These are phyloP conservation scores for Nyctibius bracteatus DNA, from an alignment of 2,113 vertebrate species.

Conservation along the genomic window DNA sequence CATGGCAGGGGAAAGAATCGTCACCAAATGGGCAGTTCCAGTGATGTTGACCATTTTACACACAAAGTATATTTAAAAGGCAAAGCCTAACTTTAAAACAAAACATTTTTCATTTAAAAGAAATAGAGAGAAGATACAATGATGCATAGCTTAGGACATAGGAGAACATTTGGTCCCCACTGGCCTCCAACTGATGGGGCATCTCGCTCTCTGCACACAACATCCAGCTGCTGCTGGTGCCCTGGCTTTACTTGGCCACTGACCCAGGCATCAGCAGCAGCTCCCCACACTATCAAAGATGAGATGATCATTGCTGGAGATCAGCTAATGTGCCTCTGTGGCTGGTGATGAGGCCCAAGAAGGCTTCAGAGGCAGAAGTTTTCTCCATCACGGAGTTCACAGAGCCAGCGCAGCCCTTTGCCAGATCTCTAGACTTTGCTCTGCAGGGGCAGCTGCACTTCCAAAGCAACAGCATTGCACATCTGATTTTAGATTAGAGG, in stretches of 20 bases:
- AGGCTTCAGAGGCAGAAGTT: not conserved
- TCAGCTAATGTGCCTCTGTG: not conserved
- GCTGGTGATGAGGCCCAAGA: not conserved
- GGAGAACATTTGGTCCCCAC: not conserved
- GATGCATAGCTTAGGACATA: not conserved
- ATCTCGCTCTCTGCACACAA: accelerated
- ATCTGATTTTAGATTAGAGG: slow-evolving; percentile 53
- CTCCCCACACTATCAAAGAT: not conserved
- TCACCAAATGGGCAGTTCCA: not conserved
- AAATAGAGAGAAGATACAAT: not conserved
- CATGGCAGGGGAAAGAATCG: not conserved
- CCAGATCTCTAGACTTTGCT: not conserved
- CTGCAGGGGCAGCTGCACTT: not conserved
- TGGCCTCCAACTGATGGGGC: not conserved
- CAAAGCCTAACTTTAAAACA: not conserved
- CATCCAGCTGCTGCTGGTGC: not conserved
- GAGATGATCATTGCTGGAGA: not conserved
- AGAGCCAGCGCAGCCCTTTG: not conserved
- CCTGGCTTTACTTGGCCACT: not conserved
- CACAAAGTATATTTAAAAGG: not conserved
- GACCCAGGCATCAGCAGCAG: not conserved
- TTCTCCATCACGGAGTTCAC: not conserved
- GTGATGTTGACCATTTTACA: not conserved
- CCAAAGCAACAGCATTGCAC: not conserved
- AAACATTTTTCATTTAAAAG: not conserved